These are phyloP conservation scores for Cladopsammia gracilis DNA, from an alignment of 64 coral and sea anemone genomes.

Conservation along the genomic window DNA sequence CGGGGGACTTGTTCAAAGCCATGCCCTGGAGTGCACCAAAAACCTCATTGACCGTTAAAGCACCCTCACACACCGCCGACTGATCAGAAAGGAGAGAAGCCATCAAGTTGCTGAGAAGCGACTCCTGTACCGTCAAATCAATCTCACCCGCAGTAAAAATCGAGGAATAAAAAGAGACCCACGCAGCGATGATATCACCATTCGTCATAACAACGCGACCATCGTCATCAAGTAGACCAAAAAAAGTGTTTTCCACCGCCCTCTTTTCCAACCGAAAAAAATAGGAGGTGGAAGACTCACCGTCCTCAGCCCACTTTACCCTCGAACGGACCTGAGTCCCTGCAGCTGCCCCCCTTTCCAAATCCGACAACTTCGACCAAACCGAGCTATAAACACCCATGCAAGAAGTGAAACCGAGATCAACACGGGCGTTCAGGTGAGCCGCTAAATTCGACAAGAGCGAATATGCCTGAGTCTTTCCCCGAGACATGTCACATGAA, in stretches of 20 bases:
- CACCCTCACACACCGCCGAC: conserved; percentile 21
- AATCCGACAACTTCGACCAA: background rate
- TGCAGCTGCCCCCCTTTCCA: background rate
- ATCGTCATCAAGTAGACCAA: background rate
- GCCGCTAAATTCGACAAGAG: background rate
- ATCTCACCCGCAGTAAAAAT: background rate
- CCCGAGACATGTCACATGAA: background rate
- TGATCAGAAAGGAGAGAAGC: background rate
- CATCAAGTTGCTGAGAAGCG: background rate
- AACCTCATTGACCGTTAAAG: background rate
- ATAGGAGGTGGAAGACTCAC: conserved; percentile 35
- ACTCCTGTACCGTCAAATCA: background rate
- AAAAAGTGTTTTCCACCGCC: background rate
- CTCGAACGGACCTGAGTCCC: conserved; percentile 28
- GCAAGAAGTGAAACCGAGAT: background rate
- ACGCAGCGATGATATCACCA: background rate
- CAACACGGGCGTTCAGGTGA: background rate
- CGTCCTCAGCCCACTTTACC: conserved; percentile 40
- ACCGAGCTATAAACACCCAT: background rate
- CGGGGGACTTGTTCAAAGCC: conserved; percentile 23
- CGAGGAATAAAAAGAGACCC: background rate
- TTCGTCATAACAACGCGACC: background rate
- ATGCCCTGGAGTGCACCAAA: conserved; percentile 31
- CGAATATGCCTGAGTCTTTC: too few relatives aligned
- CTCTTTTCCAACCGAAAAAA: conserved; percentile 24